Percentiles rank a stretch among this genome's conserved stretches.
Evolutionary conservation across 2,797 vertebrate genomes (phyloP).

Genomic region (Loris lydekkerianus): DNA sequence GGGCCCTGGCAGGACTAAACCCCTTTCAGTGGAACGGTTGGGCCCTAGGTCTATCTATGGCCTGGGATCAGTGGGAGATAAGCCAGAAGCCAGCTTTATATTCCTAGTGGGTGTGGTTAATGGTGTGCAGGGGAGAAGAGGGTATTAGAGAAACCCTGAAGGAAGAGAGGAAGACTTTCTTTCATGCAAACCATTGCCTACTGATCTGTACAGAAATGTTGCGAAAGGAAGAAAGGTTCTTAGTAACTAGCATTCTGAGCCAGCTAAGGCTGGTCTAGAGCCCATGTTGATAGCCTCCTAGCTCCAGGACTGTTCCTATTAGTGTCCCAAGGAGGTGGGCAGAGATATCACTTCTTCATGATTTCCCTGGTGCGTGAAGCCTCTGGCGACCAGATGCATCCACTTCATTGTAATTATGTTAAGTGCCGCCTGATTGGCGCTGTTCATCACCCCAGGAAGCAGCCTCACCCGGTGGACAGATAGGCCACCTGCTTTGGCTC

Average conservation of each 20-base stretch:
- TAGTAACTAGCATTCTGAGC: background rate
- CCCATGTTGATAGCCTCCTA: background rate
- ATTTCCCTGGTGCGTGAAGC: constrained; percentile 67
- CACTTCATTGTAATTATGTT: constrained; percentile 72
- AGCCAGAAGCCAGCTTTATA: background rate
- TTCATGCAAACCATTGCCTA: background rate
- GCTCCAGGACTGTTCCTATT: background rate
- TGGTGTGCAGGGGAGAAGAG: background rate
- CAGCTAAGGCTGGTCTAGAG: background rate
- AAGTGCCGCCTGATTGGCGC: constrained; percentile 71
- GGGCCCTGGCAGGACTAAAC: background rate
- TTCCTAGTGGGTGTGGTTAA: background rate
- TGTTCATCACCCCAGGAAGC: constrained; percentile 59
- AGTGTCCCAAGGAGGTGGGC: constrained; percentile 45
- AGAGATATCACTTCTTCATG: constrained; percentile 59
- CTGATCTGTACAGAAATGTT: background rate
- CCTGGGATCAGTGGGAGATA: background rate
- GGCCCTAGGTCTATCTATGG: background rate
- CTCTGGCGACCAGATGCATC: constrained; percentile 72
- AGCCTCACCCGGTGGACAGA: background rate
- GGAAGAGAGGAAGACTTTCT: background rate
- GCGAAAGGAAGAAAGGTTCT: background rate
- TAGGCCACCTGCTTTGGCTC: constrained; percentile 38
- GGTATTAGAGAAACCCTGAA: background rate
- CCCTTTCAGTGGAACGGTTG: background rate